A percentile compares a stretch with the other conserved stretches of the same genome.
Evolutionary conservation across 2,888 invertebrate genomes (phyloP).

Genomic region (Amaurobius ferox): DNA sequence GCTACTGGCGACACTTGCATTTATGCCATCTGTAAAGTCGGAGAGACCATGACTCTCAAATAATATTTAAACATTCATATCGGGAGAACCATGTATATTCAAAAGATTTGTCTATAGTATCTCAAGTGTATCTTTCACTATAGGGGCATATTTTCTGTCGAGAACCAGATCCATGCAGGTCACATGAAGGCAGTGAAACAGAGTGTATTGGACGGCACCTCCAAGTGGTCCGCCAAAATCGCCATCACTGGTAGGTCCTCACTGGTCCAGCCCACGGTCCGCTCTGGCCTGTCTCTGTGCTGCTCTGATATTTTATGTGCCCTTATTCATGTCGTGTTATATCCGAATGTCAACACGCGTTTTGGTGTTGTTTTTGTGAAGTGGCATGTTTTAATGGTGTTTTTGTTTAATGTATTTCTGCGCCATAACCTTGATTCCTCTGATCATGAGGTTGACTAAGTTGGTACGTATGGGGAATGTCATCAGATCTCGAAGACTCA

Average conservation of each 20-base stretch:
- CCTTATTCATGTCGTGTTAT: background rate
- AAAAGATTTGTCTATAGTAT: constrained; percentile 1
- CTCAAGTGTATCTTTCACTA: constrained; percentile 66
- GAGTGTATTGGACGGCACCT: constrained; percentile 98
- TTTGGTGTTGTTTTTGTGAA: constrained; percentile 43
- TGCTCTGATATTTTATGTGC: constrained; percentile 25
- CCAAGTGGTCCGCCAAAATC: constrained; percentile 99
- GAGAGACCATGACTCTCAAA: no score
- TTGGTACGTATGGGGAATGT: no score
- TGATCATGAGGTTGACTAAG: no score
- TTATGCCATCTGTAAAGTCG: no score
- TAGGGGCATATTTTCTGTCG: constrained; percentile 97
- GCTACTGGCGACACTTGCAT: no score
- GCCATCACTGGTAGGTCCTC: constrained; percentile 97
- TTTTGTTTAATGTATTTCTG: background rate
- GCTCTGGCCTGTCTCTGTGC: constrained; percentile 65
- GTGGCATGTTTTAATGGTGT: constrained; percentile 34
- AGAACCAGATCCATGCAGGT: constrained; percentile 93
- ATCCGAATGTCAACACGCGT: background rate
- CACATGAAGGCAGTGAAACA: constrained; percentile 99
- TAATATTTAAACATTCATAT: no score
- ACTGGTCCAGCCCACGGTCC: constrained; percentile 30
- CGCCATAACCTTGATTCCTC: background rate
- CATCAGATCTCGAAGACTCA: no score
- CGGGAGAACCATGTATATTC: no score